These are phyloP conservation scores for Melieria crassipennis DNA, from an alignment of 2,888 invertebrate species.

Conservation along the genomic window DNA sequence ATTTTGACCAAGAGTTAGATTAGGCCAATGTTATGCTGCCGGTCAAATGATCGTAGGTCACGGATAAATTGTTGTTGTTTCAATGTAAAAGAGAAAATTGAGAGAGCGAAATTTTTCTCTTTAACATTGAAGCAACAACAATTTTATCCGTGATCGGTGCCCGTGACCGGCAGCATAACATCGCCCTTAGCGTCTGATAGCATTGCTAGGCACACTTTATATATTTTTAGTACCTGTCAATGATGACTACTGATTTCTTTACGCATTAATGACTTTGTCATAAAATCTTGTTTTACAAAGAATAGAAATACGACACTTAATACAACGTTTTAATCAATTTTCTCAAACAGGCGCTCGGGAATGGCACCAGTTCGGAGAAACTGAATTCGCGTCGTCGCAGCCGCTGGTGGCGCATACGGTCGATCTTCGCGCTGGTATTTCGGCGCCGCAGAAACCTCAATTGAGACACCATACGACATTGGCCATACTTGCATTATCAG, in stretches of 20 bases:
- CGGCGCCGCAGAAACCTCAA: conserved; percentile 64
- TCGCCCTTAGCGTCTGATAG: no score
- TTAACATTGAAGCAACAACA: no score
- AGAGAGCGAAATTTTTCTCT: no score
- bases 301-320: background rate
- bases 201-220: background rate
- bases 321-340: no score
- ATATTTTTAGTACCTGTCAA: background rate
- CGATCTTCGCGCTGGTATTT: conserved; percentile 85
- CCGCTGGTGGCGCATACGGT: conserved; percentile 84
- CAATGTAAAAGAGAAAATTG: no score
- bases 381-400: conserved; percentile 73
- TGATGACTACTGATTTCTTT: background rate
- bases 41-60: no score
- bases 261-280: background rate
- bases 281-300: no score
- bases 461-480: conserved; percentile 43
- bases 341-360: conserved; percentile 66
- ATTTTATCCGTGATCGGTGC: no score
- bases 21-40: no score
- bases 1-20: no score
- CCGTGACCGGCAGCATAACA: no score
- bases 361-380: conserved; percentile 67
- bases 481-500: conserved; percentile 7
- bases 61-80: no score